These are phyloP conservation scores for Lithosia quadra DNA, from an alignment of 2,888 invertebrate genomes.

Conservation along the genomic window DNA sequence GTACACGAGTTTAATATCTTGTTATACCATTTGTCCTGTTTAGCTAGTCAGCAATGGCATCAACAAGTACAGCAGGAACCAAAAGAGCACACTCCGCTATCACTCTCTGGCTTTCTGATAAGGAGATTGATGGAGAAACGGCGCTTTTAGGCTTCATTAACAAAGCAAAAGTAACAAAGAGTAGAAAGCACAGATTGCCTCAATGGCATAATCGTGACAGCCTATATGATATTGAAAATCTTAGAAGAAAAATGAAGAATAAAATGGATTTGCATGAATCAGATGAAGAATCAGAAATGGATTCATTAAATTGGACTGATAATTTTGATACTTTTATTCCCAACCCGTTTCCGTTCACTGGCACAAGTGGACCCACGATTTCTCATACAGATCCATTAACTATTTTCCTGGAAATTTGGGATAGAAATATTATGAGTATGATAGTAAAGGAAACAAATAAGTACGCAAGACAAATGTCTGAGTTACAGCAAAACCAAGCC, in stretches of 20 bases:
- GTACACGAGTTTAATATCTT: too few relatives aligned
- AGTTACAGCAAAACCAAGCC: background rate
- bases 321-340: slow-evolving; percentile 10
- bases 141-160: background rate
- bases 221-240: background rate
- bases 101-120: background rate
- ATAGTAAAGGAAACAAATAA: slow-evolving; percentile 15
- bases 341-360: slow-evolving; percentile 8
- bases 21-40: background rate
- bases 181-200: background rate
- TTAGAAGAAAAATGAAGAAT: background rate
- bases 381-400: slow-evolving; percentile 10
- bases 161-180: background rate
- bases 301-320: background rate
- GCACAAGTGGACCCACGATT: slow-evolving; percentile 8
- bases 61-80: background rate
- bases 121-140: background rate
- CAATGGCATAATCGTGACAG: background rate
- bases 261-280: background rate
- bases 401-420: slow-evolving; percentile 17
- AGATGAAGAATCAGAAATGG: background rate
- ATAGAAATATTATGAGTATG: slow-evolving; percentile 14
- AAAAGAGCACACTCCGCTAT: background rate
- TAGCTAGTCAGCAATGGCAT: slow-evolving; percentile 1
- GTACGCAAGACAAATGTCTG: slow-evolving; percentile 7